phyloP scores from a whole-genome alignment of 2,888 invertebrate species.

The Syritta pipiens region DNA sequence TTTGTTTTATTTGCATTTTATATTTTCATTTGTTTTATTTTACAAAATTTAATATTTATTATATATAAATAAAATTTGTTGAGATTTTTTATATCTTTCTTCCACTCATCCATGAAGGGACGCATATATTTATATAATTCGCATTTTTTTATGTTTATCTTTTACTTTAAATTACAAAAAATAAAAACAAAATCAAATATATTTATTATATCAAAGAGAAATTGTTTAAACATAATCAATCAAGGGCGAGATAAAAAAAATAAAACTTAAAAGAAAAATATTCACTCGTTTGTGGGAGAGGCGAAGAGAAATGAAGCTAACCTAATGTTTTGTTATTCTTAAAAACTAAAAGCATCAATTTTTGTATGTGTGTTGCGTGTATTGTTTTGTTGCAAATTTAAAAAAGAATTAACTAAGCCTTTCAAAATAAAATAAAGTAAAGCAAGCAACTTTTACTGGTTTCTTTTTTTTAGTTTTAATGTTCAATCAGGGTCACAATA shows the following conservation, averaged over 20 bases:
- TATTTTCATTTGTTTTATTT: constrained; percentile 15
- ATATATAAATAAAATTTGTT: constrained; percentile 29
- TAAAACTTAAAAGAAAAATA: background rate
- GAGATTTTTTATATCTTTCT: constrained; percentile 35
- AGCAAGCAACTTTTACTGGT: too few relatives aligned
- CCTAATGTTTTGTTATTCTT: constrained; percentile 27
- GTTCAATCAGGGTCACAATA: too few relatives aligned
- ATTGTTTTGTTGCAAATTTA: background rate
- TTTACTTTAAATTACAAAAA: constrained; percentile 10
- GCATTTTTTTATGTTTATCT: background rate
- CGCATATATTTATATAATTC: background rate
- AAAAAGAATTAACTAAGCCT: too few relatives aligned
- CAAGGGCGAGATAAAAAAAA: too few relatives aligned
- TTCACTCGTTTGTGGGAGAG: constrained; percentile 22
- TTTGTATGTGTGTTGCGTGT: constrained; percentile 26
- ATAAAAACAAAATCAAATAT: constrained; percentile 2
- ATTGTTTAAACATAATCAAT: too few relatives aligned
- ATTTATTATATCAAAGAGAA: too few relatives aligned
- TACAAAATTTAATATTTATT: constrained; percentile 32
- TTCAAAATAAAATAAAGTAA: too few relatives aligned
- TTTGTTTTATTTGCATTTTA: constrained; percentile 22
- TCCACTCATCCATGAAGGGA: constrained; percentile 5
- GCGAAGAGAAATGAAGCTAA: constrained; percentile 4
- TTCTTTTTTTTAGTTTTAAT: too few relatives aligned
- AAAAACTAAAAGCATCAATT: constrained; percentile 50